Evolutionary conservation across 2,113 vertebrate species (phyloP).

Genomic region (Progne subis): DNA sequence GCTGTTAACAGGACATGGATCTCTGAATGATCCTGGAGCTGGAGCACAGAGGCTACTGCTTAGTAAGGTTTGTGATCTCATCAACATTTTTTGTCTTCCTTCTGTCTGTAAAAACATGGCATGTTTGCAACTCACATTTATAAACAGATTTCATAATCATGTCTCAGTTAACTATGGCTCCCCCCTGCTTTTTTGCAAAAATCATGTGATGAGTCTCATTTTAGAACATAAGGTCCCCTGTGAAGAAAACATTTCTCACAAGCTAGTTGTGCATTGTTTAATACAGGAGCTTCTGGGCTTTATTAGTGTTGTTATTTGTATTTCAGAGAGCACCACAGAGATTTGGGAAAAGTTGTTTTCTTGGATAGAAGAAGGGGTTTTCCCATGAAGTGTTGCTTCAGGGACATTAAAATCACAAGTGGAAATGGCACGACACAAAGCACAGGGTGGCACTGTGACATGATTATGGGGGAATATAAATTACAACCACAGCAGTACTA

Average conservation of each 20-base stretch:
- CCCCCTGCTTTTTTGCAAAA: not conserved
- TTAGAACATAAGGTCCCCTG: not conserved
- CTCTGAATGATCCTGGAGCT: not conserved
- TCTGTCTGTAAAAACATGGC: not conserved
- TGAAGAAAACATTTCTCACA: not conserved
- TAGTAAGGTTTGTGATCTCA: not conserved
- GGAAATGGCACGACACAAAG: not conserved
- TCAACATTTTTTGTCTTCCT: not conserved
- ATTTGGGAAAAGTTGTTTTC: not conserved
- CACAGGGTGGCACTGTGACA: not conserved
- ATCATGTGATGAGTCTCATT: not conserved
- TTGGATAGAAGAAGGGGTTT: not conserved
- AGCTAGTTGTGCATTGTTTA: not conserved
- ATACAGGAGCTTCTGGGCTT: not conserved
- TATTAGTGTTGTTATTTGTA: slow-evolving; percentile 14
- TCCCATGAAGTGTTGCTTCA: not conserved
- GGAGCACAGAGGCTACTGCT: not conserved
- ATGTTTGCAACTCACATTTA: not conserved
- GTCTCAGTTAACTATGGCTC: not conserved
- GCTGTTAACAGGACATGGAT: not conserved
- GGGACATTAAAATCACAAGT: not conserved
- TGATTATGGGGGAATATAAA: not conserved
- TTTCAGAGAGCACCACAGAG: not conserved
- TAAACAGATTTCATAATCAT: not conserved
- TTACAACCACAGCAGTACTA: not conserved